Evolutionary conservation across 1,140 invertebrate genomes (phyloP).

Genomic region (Camponotus pennsylvanicus): DNA sequence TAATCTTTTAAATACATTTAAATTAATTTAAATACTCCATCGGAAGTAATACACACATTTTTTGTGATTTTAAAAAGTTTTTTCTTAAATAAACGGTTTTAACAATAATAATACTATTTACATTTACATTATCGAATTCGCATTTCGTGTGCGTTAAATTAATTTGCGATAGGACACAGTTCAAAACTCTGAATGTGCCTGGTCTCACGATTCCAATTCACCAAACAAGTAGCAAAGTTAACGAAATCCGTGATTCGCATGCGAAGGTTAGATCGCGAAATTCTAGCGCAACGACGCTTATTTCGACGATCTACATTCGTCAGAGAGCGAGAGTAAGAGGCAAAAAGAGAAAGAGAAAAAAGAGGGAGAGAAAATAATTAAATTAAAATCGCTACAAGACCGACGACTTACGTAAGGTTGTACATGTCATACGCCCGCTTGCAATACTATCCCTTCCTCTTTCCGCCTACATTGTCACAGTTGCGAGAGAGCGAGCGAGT

Average conservation of each 20-base stretch:
- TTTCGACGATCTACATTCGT: conserved; percentile 43
- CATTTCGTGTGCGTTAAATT: conserved; percentile 10
- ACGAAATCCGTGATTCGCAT: conserved; percentile 53
- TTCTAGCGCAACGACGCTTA: conserved; percentile 42
- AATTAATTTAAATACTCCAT: neutral
- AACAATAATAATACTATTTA: neutral
- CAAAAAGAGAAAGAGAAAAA: no score
- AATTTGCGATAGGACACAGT: conserved; percentile 14
- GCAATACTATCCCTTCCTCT: neutral
- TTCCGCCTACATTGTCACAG: neutral
- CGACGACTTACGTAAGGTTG: conserved; percentile 69
- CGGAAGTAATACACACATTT: neutral
- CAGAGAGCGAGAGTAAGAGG: neutral
- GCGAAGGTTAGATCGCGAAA: conserved; percentile 46
- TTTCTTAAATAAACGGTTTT: neutral
- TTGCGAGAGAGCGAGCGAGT: neutral
- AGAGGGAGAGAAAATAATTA: conserved; percentile 6
- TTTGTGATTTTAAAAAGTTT: neutral
- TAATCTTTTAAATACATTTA: neutral
- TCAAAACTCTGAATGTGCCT: conserved; percentile 7
- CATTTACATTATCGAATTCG: neutral
- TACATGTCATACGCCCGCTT: conserved; percentile 55
- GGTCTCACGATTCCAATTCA: conserved; percentile 18
- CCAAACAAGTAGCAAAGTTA: conserved; percentile 54
- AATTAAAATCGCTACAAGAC: conserved; percentile 67